phyloP scores from a whole-genome alignment of 2,113 vertebrate genomes.

The Myocastor coypus region DNA sequence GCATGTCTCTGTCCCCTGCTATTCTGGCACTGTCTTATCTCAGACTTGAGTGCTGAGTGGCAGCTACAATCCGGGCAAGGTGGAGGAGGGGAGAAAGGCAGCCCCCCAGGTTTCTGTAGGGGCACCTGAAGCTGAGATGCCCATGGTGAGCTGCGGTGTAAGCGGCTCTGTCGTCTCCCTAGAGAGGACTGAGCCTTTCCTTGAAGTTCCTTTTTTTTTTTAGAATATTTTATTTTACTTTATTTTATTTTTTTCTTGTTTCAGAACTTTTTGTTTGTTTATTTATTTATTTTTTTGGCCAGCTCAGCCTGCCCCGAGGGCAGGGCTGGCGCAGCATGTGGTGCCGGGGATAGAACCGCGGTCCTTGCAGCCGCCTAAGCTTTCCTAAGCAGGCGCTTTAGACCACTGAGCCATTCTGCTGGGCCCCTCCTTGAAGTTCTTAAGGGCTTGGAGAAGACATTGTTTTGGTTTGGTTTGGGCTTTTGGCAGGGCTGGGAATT shows the following conservation, averaged over 20 bases:
- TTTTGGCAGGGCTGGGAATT: neutral
- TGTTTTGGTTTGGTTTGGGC: neutral
- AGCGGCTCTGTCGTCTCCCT: neutral
- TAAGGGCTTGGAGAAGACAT: neutral
- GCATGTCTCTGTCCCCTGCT: neutral
- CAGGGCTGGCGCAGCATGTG: too few species aligned
- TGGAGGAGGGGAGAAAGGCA: neutral
- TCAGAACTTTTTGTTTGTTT: too few species aligned
- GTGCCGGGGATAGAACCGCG: too few species aligned
- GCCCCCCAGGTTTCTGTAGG: neutral
- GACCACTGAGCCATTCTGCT: neutral
- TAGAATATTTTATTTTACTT: too few species aligned
- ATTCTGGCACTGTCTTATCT: neutral
- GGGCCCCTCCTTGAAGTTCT: conserved; percentile 23
- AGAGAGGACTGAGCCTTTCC: neutral
- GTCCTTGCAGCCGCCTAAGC: too few species aligned
- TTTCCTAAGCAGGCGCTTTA: too few species aligned
- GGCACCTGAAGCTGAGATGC: neutral
- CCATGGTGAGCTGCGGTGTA: neutral
- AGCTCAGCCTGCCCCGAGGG: too few species aligned
- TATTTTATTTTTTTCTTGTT: too few species aligned
- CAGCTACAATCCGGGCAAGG: neutral
- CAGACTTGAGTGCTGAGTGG: neutral
- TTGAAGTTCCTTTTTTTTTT: too few species aligned
- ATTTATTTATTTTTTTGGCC: too few species aligned